Evolutionary conservation across 1,140 invertebrate genomes (phyloP).

Genomic region (Dreissena rostriformis): DNA sequence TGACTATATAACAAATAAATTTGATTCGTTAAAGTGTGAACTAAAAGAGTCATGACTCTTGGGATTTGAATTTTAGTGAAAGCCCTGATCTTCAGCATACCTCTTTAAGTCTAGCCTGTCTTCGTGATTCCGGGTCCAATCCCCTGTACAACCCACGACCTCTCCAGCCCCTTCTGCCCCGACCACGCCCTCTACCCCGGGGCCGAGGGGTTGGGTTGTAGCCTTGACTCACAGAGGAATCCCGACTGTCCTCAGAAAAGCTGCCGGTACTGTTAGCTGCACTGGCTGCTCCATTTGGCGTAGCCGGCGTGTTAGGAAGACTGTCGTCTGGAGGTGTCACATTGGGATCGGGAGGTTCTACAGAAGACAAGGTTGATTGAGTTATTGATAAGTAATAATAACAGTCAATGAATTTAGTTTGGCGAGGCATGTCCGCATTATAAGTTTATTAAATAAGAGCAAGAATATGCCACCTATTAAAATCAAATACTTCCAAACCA

Average conservation of each 20-base stretch:
- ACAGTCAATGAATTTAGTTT: background rate
- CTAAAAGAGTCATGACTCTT: too few species aligned
- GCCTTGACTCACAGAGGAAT: conserved; percentile 65
- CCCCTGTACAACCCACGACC: conserved; percentile 63
- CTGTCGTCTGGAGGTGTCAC: conserved; percentile 14
- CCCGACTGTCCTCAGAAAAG: conserved; percentile 77
- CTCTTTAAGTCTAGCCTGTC: conserved; percentile 83
- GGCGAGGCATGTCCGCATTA: too few species aligned
- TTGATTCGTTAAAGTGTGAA: too few species aligned
- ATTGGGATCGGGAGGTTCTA: conserved; percentile 45
- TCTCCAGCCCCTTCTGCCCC: conserved; percentile 38
- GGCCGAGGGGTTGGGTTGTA: conserved; percentile 31
- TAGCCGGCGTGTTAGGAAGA: conserved; percentile 20
- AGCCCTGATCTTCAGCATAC: conserved; percentile 64
- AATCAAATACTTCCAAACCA: too few species aligned
- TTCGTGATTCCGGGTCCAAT: conserved; percentile 74
- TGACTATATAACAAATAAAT: too few species aligned
- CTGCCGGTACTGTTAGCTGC: conserved; percentile 65
- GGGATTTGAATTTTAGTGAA: too few species aligned
- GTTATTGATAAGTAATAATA: background rate
- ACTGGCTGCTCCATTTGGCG: conserved; percentile 54
- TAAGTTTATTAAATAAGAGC: too few species aligned
- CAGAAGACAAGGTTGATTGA: background rate
- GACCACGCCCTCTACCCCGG: conserved; percentile 42
- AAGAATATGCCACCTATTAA: too few species aligned